Base-by-base conservation (phyloP, 2,888 invertebrate genomes). In the Vannuccia rotundouncinata region DNA sequence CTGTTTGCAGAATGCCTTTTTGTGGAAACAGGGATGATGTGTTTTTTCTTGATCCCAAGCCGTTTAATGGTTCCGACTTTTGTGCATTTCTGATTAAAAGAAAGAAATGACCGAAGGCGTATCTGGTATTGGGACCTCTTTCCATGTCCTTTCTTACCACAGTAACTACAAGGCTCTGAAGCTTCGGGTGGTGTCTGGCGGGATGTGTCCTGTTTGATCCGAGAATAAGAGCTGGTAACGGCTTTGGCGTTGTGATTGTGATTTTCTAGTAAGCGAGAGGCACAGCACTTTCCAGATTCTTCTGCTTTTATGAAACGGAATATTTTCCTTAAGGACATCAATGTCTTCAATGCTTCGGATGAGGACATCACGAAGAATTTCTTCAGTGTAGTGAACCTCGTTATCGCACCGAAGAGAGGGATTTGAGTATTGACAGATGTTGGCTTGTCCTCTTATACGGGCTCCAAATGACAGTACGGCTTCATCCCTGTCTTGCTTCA, bases 1-100 rank as follows among this genome's bases (percentile, higher is more conserved):
- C 82, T 82, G 76, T 82, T 84, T 0, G 84, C 85, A 2, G 84
- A 82, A 66, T 83, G 83, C 83, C 84, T 84, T 29, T 81, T 81
- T 83, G 84, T 83, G 2, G 81, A 83, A 22, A 84, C 84, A 28
- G 83, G n/a, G 84, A 45, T 45, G 45, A 45, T 5, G 45, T 45
- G 45, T 45, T 45, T 45, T 17, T 45, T 45, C 45, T 45, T 45
- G 45, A 45, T 45, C 10, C 45, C 45, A 17, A 45, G 45, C 17
- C 45, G 45, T 45, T 45, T 5, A 17, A 45, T 45, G 5, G 45
- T 45, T 45, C 17, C 45, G 17, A 45, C 17, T 45, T 45, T 45
- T 5, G 45, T 5, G 45, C 45, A 45, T 45, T 45, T 45, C 45
- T 45, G 45, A 10, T 45, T 45, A 45, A 45, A 45, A 10, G 45